These are phyloP conservation scores for Hirtodrosophila confusa DNA, from an alignment of 2,888 invertebrate species.

Conservation along the genomic window DNA sequence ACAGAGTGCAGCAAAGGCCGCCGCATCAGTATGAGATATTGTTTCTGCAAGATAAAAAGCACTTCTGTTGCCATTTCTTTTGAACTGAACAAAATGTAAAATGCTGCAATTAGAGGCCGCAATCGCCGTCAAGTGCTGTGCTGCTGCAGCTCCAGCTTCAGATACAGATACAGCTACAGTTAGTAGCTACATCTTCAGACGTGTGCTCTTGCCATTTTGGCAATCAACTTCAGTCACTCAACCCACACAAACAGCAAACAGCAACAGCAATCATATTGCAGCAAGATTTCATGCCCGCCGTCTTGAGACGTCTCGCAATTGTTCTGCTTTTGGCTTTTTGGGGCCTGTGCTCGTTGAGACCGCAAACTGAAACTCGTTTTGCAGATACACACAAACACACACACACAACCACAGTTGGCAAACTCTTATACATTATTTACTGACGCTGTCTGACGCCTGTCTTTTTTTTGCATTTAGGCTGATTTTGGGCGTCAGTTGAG, in stretches of 20 bases:
- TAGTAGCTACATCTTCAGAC: slow-evolving; percentile 50
- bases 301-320: slow-evolving; percentile 59
- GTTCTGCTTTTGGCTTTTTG: slow-evolving; percentile 73
- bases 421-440: slow-evolving; percentile 59
- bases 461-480: slow-evolving; percentile 59
- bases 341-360: slow-evolving; percentile 49
- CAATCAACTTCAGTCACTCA: slow-evolving; percentile 68
- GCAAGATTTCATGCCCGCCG: slow-evolving; percentile 61
- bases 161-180: slow-evolving; percentile 24
- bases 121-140: slow-evolving; percentile 64
- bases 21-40: slow-evolving; percentile 64
- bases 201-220: slow-evolving; percentile 68
- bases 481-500: slow-evolving; percentile 64
- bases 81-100: slow-evolving; percentile 73
- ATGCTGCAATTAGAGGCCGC: slow-evolving; percentile 70
- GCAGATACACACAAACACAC: slow-evolving; percentile 34
- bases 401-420: slow-evolving; percentile 36
- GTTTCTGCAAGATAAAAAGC: slow-evolving; percentile 66
- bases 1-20: slow-evolving; percentile 34
- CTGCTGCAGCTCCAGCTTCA: slow-evolving; percentile 20
- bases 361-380: slow-evolving; percentile 72
- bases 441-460: slow-evolving; percentile 51
- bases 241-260: slow-evolving; percentile 61
- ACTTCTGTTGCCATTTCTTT: slow-evolving; percentile 67
- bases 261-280: slow-evolving; percentile 62